These are phyloP conservation scores for Paelopatides confundens DNA, from an alignment of 53 echinoderm and acorn worm species.

Conservation along the genomic window DNA sequence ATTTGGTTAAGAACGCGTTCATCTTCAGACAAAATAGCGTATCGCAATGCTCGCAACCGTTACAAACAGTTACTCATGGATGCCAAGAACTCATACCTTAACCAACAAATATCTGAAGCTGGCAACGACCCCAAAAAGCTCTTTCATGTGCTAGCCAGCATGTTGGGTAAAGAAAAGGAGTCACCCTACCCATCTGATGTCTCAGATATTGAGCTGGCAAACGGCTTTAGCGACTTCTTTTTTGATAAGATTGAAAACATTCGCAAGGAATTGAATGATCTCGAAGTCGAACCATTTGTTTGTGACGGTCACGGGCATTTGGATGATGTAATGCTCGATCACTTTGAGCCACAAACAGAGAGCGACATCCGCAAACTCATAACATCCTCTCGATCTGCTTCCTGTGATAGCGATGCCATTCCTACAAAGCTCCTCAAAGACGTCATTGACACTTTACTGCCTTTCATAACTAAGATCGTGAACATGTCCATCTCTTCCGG, in stretches of 20 bases:
- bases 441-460: too few species aligned
- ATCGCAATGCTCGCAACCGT: background rate
- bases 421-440: too few species aligned
- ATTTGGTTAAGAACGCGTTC: background rate
- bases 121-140: background rate
- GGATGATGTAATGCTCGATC: too few species aligned
- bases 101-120: background rate
- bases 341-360: too few species aligned
- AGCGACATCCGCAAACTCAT: too few species aligned
- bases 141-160: background rate
- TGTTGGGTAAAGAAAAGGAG: background rate
- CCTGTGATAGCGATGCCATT: too few species aligned
- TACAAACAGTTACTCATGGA: background rate
- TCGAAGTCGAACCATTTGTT: too few species aligned
- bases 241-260: background rate
- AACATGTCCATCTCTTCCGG: too few species aligned
- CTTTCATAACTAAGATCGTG: too few species aligned
- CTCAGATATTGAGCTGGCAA: conserved; percentile 1
- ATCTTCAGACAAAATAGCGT: background rate
- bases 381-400: too few species aligned
- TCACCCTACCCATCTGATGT: background rate
- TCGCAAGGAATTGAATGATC: background rate
- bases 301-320: too few species aligned
- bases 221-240: background rate
- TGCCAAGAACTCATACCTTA: background rate